A percentile compares a stretch with the other conserved stretches of the same genome.
Evolutionary conservation across 1,140 invertebrate genomes (phyloP).

Genomic region (Eupristina koningsbergeri): DNA sequence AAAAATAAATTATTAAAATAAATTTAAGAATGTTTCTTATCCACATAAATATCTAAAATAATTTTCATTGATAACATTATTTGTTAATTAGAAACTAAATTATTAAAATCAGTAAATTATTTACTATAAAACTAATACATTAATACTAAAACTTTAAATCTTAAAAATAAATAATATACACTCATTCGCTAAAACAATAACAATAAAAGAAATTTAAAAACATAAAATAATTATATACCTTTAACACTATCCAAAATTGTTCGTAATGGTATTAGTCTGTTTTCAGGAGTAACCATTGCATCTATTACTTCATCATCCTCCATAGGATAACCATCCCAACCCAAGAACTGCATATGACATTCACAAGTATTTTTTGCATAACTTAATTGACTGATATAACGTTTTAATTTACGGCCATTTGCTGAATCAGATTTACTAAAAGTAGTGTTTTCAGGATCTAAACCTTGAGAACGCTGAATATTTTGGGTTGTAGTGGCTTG

Average conservation of each 20-base stretch:
- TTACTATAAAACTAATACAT: too few species aligned
- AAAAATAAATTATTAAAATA: too few species aligned
- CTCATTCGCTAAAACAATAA: not conserved
- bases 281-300: constrained; percentile 58
- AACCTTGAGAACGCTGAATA: constrained; percentile 86
- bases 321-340: constrained; percentile 83
- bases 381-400: constrained; percentile 87
- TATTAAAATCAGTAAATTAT: too few species aligned
- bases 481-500: constrained; percentile 93
- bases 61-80: too few species aligned
- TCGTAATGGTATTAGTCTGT: constrained; percentile 76
- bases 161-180: too few species aligned
- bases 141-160: too few species aligned
- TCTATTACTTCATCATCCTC: constrained; percentile 66
- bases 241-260: constrained; percentile 81
- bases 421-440: constrained; percentile 79
- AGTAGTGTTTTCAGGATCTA: constrained; percentile 79
- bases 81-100: too few species aligned
- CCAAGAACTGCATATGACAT: constrained; percentile 82
- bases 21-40: too few species aligned
- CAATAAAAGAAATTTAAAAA: not conserved
- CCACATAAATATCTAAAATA: too few species aligned
- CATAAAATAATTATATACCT: constrained; percentile 79
- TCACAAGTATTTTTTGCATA: constrained; percentile 90
- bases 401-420: constrained; percentile 81